Percentiles rank a stretch among this genome's conserved stretches.
Conservation (phyloP, 1,140 invertebrate species). For the Neuroterus valhalla region DNA sequence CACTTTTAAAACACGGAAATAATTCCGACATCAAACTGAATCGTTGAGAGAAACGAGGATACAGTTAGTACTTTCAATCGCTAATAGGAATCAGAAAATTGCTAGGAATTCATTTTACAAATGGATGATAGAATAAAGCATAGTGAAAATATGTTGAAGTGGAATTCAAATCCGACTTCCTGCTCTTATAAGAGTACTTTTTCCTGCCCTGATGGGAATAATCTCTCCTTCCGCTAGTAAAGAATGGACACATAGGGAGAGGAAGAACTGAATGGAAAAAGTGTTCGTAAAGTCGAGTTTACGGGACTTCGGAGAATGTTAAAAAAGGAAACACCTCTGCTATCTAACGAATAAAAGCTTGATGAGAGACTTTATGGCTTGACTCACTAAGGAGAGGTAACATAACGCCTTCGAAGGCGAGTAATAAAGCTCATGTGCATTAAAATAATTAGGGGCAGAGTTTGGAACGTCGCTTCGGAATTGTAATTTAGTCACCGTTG, state of each 20-base stretch:
- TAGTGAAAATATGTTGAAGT: too few species aligned
- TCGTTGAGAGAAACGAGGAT: background rate
- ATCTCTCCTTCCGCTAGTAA: too few species aligned
- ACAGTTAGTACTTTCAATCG: too few species aligned
- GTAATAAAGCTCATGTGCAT: conserved; percentile 18
- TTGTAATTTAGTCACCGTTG: conserved; percentile 15
- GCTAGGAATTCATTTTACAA: background rate
- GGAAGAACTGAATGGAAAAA: background rate
- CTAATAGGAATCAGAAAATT: too few species aligned
- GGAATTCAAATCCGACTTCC: too few species aligned
- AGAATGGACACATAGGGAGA: too few species aligned
- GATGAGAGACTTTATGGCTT: conserved; percentile 5
- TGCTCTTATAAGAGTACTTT: too few species aligned
- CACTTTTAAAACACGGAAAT: background rate
- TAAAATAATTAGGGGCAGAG: conserved; percentile 21
- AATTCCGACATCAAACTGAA: background rate
- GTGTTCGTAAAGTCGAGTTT: background rate
- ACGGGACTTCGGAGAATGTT: too few species aligned
- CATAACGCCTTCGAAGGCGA: background rate
- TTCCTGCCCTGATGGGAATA: too few species aligned
- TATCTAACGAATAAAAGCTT: background rate
- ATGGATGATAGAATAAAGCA: background rate
- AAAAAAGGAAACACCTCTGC: too few species aligned
- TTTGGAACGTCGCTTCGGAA: conserved; percentile 6
- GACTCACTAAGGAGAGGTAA: background rate